Percentiles rank a stretch among this genome's conserved stretches.
These are phyloP conservation scores for Ephestia elutella DNA, from an alignment of 1,140 invertebrate species.

Conservation along the genomic window DNA sequence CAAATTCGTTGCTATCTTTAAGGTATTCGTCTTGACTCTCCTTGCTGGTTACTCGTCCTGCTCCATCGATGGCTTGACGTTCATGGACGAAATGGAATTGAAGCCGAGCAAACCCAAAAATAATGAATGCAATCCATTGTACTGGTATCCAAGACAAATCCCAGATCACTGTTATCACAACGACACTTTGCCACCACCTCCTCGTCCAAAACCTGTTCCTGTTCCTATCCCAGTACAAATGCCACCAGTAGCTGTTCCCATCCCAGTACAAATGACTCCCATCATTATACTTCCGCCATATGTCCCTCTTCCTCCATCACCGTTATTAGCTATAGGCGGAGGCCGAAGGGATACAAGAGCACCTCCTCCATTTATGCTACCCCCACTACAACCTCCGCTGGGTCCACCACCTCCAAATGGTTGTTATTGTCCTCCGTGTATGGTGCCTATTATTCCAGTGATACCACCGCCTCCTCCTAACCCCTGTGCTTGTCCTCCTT, in stretches of 20 bases:
- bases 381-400: neutral
- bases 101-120: constrained; percentile 13
- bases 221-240: constrained; percentile 14
- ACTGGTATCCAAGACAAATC: constrained; percentile 51
- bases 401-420: constrained; percentile 12
- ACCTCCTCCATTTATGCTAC: neutral
- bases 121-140: constrained; percentile 50
- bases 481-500: neutral
- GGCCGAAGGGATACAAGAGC: too few species aligned
- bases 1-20: neutral
- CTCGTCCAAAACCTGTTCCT: constrained; percentile 1
- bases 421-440: neutral
- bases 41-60: constrained; percentile 8
- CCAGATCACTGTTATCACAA: constrained; percentile 43
- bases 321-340: too few species aligned
- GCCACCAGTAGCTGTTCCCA: constrained; percentile 10
- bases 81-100: constrained; percentile 28
- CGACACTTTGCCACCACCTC: neutral
- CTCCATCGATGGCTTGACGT: constrained; percentile 38
- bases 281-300: constrained; percentile 1
- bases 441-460: neutral
- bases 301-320: constrained; percentile 7
- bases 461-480: neutral
- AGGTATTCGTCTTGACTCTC: neutral
- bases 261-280: constrained; percentile 10